These are phyloP conservation scores for Thysanoteuthis rhombus DNA, from an alignment of 2,888 invertebrate genomes.

Conservation along the genomic window DNA sequence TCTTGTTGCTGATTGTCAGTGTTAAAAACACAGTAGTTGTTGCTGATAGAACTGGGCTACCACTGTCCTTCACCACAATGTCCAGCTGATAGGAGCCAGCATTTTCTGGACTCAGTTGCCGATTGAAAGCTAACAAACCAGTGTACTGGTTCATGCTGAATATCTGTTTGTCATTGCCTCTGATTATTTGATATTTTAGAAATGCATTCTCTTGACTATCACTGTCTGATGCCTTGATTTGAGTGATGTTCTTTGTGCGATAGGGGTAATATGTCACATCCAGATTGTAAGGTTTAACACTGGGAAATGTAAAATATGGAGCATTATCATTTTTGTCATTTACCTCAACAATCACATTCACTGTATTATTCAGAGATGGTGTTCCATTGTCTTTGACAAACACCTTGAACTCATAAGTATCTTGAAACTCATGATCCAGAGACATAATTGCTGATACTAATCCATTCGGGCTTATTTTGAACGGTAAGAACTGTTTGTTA, in stretches of 20 bases:
- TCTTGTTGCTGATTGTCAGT: not conserved
- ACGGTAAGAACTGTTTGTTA: not conserved
- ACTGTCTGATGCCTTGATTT: not conserved
- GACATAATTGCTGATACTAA: not conserved
- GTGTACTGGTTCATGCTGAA: conserved; percentile 12
- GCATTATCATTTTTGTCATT: not conserved
- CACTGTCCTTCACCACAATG: not conserved
- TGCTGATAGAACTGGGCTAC: conserved; percentile 12
- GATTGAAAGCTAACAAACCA: conserved; percentile 12
- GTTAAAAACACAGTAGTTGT: not conserved
- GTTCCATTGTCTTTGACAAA: not conserved
- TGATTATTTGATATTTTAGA: not conserved
- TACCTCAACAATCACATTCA: not conserved
- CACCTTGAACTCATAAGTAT: not conserved
- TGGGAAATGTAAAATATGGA: conserved; percentile 12
- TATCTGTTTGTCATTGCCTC: not conserved
- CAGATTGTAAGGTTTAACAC: not conserved
- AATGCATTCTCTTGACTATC: conserved; percentile 12
- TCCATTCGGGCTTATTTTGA: not conserved
- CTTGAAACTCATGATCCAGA: not conserved
- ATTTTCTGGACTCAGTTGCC: not conserved
- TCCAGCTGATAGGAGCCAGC: not conserved
- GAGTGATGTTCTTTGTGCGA: not conserved
- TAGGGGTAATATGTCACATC: not conserved
- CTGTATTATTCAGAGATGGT: not conserved